phyloP scores from a whole-genome alignment of 2,888 invertebrate species.

The Drosophila fungiperda region DNA sequence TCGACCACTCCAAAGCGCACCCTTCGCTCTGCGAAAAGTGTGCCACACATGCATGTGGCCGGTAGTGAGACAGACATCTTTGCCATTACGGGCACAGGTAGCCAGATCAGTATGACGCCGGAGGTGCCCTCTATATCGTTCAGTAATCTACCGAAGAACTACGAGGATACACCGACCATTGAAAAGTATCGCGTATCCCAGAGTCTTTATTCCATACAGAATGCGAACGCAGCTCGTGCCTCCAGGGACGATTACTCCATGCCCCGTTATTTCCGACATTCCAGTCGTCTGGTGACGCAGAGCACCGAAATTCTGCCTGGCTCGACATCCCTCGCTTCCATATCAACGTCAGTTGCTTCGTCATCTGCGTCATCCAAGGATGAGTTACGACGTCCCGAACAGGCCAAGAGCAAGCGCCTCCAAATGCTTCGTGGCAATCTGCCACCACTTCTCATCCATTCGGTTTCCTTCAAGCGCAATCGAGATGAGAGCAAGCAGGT shows the following conservation, averaged over 20 bases:
- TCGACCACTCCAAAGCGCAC: constrained; percentile 66
- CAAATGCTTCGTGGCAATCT: constrained; percentile 83
- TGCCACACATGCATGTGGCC: constrained; percentile 82
- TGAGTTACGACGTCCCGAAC: constrained; percentile 74
- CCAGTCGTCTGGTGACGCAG: constrained; percentile 82
- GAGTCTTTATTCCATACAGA: constrained; percentile 86
- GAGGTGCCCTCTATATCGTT: constrained; percentile 85
- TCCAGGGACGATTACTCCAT: constrained; percentile 87
- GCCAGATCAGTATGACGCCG: constrained; percentile 85
- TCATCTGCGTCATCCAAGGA: constrained; percentile 67
- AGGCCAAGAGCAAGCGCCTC: constrained; percentile 84
- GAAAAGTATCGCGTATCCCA: constrained; percentile 84
- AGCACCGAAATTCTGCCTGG: constrained; percentile 80
- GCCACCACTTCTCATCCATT: constrained; percentile 84
- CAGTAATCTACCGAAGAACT: constrained; percentile 84
- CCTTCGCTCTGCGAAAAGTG: constrained; percentile 83
- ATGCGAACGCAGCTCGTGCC: constrained; percentile 85
- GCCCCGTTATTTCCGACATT: constrained; percentile 87
- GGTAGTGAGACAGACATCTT: constrained; percentile 85
- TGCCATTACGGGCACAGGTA: constrained; percentile 82
- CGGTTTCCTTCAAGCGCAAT: constrained; percentile 82
- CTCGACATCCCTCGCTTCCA: constrained; percentile 65
- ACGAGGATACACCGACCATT: constrained; percentile 85
- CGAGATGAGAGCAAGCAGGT: constrained; percentile 81
- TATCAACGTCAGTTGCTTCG: constrained; percentile 61